These are phyloP conservation scores for Epizoanthus fatuus DNA, from an alignment of 92 coral and sea anemone genomes.

Conservation along the genomic window DNA sequence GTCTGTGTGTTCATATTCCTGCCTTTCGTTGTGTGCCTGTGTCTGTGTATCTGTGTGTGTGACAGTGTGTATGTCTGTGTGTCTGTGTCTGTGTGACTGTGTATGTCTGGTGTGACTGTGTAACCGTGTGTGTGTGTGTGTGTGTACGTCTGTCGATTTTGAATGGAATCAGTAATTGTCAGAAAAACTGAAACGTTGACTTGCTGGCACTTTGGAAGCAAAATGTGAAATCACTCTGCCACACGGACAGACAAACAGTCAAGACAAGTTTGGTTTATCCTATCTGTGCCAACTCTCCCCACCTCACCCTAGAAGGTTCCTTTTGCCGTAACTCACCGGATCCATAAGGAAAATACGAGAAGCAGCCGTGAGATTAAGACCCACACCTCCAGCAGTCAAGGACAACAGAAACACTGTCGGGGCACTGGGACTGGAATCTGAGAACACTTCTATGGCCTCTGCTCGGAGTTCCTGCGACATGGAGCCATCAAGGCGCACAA, in stretches of 20 bases:
- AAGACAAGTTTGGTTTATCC: neutral
- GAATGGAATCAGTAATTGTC: neutral
- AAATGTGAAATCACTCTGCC: neutral
- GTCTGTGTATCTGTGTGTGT: too few species aligned
- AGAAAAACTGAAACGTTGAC: neutral
- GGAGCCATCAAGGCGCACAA: constrained; percentile 85
- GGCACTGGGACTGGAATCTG: constrained; percentile 59
- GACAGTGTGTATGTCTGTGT: too few species aligned
- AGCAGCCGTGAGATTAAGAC: constrained; percentile 88
- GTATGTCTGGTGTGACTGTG: neutral
- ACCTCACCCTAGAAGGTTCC: neutral
- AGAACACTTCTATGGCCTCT: constrained; percentile 76
- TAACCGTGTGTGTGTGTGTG: neutral
- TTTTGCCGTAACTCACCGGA: constrained; percentile 70
- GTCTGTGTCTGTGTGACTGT: too few species aligned
- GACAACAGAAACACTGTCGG: constrained; percentile 86
- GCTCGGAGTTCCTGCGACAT: constrained; percentile 83
- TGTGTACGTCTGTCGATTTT: neutral
- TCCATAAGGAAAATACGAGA: constrained; percentile 89
- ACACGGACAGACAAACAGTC: neutral
- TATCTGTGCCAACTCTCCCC: too few species aligned
- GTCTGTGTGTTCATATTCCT: too few species aligned
- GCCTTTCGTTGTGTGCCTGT: too few species aligned
- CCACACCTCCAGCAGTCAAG: constrained; percentile 90
- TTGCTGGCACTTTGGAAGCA: neutral